Percentiles rank a stretch among this genome's conserved stretches.
phyloP scores from a whole-genome alignment of 1,140 invertebrate species.

The Drosophila orosa region DNA sequence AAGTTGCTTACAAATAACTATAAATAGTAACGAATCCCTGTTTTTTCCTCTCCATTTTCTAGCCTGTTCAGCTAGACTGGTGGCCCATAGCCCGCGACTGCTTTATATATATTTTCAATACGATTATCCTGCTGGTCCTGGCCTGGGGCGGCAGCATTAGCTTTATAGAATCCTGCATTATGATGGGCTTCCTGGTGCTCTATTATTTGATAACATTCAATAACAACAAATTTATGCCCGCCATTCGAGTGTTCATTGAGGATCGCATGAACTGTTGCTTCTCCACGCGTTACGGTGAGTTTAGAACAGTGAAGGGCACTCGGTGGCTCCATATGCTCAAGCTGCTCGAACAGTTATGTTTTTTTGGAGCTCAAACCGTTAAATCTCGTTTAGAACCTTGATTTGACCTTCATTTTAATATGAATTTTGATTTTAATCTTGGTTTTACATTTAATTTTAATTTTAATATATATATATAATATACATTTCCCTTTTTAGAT shows the following conservation, averaged over 20 bases:
- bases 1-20: background rate
- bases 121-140: slow-evolving; percentile 89
- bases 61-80: slow-evolving; percentile 93
- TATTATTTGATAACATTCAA: slow-evolving; percentile 88
- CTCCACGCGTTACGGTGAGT: slow-evolving; percentile 79
- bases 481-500: slow-evolving; percentile 39
- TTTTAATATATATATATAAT: too few relatives aligned
- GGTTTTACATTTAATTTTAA: too few relatives aligned
- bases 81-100: slow-evolving; percentile 94
- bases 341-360: too few relatives aligned
- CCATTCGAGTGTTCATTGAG: slow-evolving; percentile 79
- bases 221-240: slow-evolving; percentile 85
- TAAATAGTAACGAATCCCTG: background rate
- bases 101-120: slow-evolving; percentile 91
- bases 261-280: slow-evolving; percentile 81
- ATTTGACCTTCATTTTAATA: too few relatives aligned
- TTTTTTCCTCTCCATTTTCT: background rate
- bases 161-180: slow-evolving; percentile 90
- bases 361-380: too few relatives aligned
- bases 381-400: too few relatives aligned
- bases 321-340: too few relatives aligned
- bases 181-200: slow-evolving; percentile 89
- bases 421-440: too few relatives aligned
- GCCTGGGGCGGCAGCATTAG: slow-evolving; percentile 92
- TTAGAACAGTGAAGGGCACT: too few relatives aligned